phyloP scores from a whole-genome alignment of 2,113 vertebrate genomes.

The Callocephalon fimbriatum region DNA sequence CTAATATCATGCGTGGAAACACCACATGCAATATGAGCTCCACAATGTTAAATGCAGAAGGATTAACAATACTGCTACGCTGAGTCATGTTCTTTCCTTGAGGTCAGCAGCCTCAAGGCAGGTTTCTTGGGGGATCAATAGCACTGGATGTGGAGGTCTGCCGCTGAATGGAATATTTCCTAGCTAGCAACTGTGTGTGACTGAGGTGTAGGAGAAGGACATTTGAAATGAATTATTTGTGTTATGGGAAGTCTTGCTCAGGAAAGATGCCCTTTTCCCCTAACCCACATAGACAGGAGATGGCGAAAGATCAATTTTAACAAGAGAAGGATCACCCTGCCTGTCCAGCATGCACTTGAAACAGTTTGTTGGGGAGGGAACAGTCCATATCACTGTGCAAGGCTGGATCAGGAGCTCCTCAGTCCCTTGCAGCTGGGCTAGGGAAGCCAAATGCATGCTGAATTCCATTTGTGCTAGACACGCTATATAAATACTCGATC shows the following conservation, averaged over 20 bases:
- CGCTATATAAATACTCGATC: accelerated
- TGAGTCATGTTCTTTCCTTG: accelerated
- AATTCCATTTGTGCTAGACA: neutral
- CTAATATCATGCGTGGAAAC: neutral
- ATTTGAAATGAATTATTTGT: neutral
- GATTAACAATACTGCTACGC: neutral
- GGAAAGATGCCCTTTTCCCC: neutral
- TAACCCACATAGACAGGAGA: neutral
- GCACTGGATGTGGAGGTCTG: accelerated
- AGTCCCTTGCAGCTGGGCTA: neutral
- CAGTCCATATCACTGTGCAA: no score
- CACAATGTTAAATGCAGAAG: neutral
- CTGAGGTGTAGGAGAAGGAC: neutral
- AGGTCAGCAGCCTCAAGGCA: neutral
- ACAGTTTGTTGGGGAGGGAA: neutral
- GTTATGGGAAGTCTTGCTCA: accelerated
- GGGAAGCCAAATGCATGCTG: neutral
- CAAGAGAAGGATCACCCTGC: neutral
- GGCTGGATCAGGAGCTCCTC: neutral
- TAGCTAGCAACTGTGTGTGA: neutral
- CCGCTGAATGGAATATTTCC: neutral
- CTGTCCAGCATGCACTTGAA: neutral
- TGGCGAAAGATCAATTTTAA: neutral
- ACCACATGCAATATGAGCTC: neutral
- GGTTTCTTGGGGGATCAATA: neutral